Conservation (phyloP, 2,888 invertebrate species). For the Meiosimyza platycephala region DNA sequence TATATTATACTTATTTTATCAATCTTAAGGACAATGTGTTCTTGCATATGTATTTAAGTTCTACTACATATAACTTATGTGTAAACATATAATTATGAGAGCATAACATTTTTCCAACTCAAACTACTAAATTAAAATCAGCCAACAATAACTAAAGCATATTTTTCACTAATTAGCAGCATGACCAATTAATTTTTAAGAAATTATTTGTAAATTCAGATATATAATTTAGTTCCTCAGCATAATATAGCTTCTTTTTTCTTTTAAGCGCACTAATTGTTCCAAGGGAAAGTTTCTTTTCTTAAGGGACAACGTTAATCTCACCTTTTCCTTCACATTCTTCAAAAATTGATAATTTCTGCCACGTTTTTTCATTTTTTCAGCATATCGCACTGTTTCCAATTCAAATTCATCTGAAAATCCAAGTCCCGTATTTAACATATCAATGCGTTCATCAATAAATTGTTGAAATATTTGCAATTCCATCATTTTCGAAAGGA, state of each 20-base stretch:
- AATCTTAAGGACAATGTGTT: too few relatives aligned
- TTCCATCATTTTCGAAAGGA: constrained; percentile 89
- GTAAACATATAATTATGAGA: too few relatives aligned
- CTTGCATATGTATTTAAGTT: too few relatives aligned
- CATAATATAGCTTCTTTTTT: not conserved
- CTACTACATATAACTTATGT: too few relatives aligned
- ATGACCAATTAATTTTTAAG: constrained; percentile 12
- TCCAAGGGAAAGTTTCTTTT: not conserved
- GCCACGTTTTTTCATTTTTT: constrained; percentile 69
- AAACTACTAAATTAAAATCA: too few relatives aligned
- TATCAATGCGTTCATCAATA: constrained; percentile 91
- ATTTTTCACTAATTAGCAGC: constrained; percentile 23
- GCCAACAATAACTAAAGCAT: not conserved
- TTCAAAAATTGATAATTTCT: constrained; percentile 83
- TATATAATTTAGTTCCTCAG: not conserved
- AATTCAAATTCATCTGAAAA: constrained; percentile 96
- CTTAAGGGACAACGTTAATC: constrained; percentile 34
- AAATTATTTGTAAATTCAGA: not conserved
- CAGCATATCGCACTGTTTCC: constrained; percentile 76
- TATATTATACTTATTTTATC: too few relatives aligned
- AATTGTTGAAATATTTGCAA: constrained; percentile 95
- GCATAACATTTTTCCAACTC: too few relatives aligned
- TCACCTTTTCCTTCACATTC: constrained; percentile 88
- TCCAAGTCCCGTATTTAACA: constrained; percentile 92
- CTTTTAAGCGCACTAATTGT: too few relatives aligned